A percentile compares a stretch with the other conserved stretches of the same genome.
phyloP scores from a whole-genome alignment of 2,113 vertebrate species.

The Tylochromis polylepis region DNA sequence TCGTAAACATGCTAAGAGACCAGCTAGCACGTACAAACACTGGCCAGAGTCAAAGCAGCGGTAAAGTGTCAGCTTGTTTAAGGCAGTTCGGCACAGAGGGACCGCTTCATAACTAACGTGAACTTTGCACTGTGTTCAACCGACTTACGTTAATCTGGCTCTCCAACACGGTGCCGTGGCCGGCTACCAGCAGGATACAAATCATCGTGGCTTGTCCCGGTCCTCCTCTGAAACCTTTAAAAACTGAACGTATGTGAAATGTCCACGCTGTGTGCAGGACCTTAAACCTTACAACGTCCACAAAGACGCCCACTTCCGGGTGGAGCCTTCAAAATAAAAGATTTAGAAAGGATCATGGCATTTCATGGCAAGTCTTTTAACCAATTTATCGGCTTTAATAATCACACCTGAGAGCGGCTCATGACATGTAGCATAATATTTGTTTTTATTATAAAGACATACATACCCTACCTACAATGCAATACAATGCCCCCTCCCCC shows the following conservation, averaged over 20 bases:
- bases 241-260: fast-evolving
- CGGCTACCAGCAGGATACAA: slow-evolving; percentile 78
- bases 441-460: slow-evolving; percentile 52
- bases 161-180: slow-evolving; percentile 76
- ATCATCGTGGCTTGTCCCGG: slow-evolving; percentile 55
- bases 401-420: neutral
- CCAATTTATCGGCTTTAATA: slow-evolving; percentile 20
- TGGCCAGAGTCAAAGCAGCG: fast-evolving
- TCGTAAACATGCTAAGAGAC: fast-evolving
- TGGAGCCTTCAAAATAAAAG: slow-evolving; percentile 38
- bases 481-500: neutral
- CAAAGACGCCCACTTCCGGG: neutral
- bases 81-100: neutral
- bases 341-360: too few species aligned
- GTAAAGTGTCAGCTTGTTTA: fast-evolving
- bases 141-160: slow-evolving; percentile 75
- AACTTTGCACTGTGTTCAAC: slow-evolving; percentile 23
- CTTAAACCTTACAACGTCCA: neutral
- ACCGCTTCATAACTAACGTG: neutral
- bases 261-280: fast-evolving
- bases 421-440: slow-evolving; percentile 6
- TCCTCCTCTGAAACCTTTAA: neutral
- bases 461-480: slow-evolving; percentile 25
- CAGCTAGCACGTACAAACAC: neutral
- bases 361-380: too few species aligned